Evolutionary conservation across 2,113 vertebrate species (phyloP), one percentile per base, ranked within the genome.

Genomic region (Dipodomys spectabilis): DNA sequence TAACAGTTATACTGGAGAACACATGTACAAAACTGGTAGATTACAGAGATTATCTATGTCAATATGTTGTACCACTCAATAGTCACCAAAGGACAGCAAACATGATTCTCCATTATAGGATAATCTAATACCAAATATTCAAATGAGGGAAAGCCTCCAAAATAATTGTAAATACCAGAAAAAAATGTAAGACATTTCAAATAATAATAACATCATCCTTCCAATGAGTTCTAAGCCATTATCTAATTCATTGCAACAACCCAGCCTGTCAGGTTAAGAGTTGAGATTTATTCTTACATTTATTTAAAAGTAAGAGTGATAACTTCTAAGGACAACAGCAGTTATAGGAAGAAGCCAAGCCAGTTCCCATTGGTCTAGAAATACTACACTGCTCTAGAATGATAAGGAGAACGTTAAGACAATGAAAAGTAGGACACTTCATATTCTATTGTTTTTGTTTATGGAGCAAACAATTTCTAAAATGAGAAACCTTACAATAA

Each of bases 181-280:
- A 68, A 93, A 97, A 86, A 82, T 32, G 4, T 65, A 80, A 75
- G 80, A 75, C 23, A 28, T 7, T 73, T 85, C 72, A 78, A 49
- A 49, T 12, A 78, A 20, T 87, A 92, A 91, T 74, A 86, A 82
- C 9, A 53, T 23, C 64, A 93, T 94, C 67, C 45, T 93, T 77
- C 18, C 45, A 87, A 82, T 32, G 16, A 85, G 65, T 79, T 95
- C 93, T 86, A 87, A 95, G 65, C 85, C 88, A 91, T 53, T 95
- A 96, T 92, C 90, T 97, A 77, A 95, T 95, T 97, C 94, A 88
- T 35, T 73, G 68, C 83, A 95, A 93, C 81, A 92, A 83, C 72
- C 57, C 23, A 73, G 78, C 35, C 27, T 86, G 88, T 71, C 75
- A 93, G 72, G 90, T 94, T 11, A 93, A 97, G 77, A 93, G 1